phyloP scores from a whole-genome alignment of 2,113 vertebrate genomes.

The Poeciliopsis prolifica region DNA sequence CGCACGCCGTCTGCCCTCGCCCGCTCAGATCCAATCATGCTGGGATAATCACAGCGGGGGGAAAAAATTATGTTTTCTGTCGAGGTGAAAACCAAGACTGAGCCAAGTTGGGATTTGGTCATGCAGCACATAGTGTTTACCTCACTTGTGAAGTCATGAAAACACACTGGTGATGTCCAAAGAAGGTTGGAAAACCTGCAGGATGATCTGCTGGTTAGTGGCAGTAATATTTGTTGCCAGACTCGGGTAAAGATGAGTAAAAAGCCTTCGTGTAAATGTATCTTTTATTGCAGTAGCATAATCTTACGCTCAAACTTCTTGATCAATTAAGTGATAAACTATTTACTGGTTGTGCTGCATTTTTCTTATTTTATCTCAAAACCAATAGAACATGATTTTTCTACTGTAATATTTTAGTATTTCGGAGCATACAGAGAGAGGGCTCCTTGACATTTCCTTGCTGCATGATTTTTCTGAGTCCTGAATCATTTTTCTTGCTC shows the following conservation, averaged over 20 bases:
- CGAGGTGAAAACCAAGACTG: conserved; percentile 31
- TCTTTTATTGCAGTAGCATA: neutral
- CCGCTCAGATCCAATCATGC: conserved; percentile 39
- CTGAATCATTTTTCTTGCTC: too few species aligned
- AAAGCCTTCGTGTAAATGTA: neutral
- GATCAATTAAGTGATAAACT: neutral
- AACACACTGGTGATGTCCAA: conserved; percentile 14
- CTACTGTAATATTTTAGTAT: too few species aligned
- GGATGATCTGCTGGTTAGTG: neutral
- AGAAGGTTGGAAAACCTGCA: neutral
- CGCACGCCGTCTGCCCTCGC: conserved; percentile 39
- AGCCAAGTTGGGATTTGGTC: conserved; percentile 3
- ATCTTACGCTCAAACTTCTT: neutral
- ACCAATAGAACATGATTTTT: too few species aligned
- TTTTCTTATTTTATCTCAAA: too few species aligned
- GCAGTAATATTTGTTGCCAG: neutral
- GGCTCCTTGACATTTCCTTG: too few species aligned
- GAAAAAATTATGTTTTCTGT: conserved; percentile 7
- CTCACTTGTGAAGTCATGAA: conserved; percentile 3
- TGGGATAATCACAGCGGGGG: conserved; percentile 48
- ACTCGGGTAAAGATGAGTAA: neutral
- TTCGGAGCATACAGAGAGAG: too few species aligned
- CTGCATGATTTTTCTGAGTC: too few species aligned
- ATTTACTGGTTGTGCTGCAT: too few species aligned
- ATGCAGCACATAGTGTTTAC: neutral